Conservation (phyloP, 2,888 invertebrate species). For the Lochmaea crataegi region DNA sequence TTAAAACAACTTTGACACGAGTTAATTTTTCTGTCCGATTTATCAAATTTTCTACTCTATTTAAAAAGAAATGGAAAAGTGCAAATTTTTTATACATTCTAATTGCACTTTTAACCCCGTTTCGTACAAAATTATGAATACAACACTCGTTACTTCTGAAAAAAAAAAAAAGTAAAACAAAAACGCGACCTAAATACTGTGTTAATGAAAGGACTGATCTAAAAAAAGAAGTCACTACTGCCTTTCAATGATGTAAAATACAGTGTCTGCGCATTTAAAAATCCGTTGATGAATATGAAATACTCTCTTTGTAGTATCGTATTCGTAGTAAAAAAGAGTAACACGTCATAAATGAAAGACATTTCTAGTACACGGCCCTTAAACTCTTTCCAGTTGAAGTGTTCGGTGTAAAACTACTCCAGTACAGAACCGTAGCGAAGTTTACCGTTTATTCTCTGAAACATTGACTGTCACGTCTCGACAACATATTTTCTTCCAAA, state of each 20-base stretch:
- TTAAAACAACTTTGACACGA: too few species aligned
- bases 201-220: conserved; percentile 5
- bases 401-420: not conserved
- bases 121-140: too few species aligned
- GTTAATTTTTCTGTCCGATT: too few species aligned
- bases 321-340: conserved; percentile 27
- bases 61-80: too few species aligned
- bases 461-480: too few species aligned
- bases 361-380: conserved; percentile 7
- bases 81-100: too few species aligned
- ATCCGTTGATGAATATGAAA: conserved; percentile 25
- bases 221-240: conserved; percentile 1
- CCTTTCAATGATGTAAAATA: conserved; percentile 13
- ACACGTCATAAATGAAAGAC: conserved; percentile 30
- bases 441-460: too few species aligned
- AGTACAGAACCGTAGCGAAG: conserved; percentile 2
- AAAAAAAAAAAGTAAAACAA: not conserved
- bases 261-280: conserved; percentile 26
- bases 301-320: conserved; percentile 15
- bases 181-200: conserved; percentile 1
- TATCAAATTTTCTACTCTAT: too few species aligned
- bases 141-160: too few species aligned
- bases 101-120: too few species aligned
- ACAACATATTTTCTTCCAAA: too few species aligned
- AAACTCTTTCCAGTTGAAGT: conserved; percentile 22